Conservation (phyloP, 2,797 vertebrate species). For the Chloroceryle amazona region DNA sequence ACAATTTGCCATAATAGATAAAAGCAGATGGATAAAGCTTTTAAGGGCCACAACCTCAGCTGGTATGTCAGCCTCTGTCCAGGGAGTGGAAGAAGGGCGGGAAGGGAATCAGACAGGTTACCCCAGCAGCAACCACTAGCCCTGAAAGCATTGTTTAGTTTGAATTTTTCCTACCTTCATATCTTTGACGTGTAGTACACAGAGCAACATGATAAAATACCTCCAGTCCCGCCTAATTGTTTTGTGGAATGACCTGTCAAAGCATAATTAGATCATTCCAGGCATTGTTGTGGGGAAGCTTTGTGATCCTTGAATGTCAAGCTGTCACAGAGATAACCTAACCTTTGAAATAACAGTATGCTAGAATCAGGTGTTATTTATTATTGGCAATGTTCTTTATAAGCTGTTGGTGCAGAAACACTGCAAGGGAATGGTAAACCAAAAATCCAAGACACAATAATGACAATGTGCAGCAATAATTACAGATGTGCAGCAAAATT, state of each 20-base stretch:
- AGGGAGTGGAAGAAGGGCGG: neutral
- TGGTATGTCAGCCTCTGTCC: neutral
- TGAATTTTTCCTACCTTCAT: neutral
- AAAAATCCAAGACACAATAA: neutral
- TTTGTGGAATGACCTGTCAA: constrained; percentile 42
- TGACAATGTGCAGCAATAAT: neutral
- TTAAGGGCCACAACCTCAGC: neutral
- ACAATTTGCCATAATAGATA: neutral
- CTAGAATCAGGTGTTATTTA: neutral
- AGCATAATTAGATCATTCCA: constrained; percentile 34
- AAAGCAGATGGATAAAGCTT: neutral
- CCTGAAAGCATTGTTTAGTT: neutral
- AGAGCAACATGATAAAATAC: neutral
- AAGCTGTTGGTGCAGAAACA: neutral
- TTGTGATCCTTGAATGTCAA: constrained; percentile 66
- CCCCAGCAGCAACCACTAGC: neutral
- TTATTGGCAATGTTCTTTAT: neutral
- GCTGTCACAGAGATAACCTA: neutral
- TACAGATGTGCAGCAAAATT: neutral
- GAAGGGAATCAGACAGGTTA: neutral
- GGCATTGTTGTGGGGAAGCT: neutral
- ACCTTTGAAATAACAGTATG: constrained; percentile 1
- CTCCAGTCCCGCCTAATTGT: constrained; percentile 33
- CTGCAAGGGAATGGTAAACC: neutral
- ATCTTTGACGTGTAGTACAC: neutral